These are phyloP conservation scores for Nestor notabilis DNA, from an alignment of 2,113 vertebrate species.

Conservation along the genomic window DNA sequence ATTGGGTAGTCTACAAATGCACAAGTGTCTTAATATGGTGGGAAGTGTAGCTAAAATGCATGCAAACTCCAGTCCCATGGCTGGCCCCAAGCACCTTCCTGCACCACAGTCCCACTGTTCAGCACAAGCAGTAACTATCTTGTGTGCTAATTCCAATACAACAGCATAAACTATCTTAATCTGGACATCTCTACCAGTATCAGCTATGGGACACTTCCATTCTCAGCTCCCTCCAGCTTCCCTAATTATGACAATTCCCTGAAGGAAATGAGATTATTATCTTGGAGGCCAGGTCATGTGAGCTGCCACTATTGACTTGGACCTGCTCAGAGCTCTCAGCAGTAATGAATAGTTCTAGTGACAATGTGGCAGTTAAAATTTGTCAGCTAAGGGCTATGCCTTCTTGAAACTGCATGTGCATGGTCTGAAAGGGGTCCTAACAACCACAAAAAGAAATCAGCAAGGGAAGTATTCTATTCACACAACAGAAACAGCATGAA, in stretches of 20 bases:
- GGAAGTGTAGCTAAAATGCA: background rate
- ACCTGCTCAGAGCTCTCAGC: background rate
- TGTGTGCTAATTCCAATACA: background rate
- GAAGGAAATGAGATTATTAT: background rate
- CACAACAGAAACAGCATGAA: background rate
- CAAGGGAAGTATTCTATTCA: background rate
- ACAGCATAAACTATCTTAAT: background rate
- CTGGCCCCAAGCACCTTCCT: background rate
- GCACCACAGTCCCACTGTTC: background rate
- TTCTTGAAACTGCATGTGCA: background rate
- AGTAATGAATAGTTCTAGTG: background rate
- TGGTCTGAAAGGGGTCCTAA: background rate
- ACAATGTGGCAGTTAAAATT: background rate
- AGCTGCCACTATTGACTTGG: accelerated
- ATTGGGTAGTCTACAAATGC: background rate
- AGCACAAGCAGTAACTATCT: background rate
- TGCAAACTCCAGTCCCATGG: background rate
- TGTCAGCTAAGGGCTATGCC: background rate
- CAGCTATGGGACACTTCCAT: background rate
- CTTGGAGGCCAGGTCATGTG: background rate
- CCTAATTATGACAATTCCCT: background rate
- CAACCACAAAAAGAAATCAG: background rate
- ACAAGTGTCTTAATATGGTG: background rate
- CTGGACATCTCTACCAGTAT: background rate
- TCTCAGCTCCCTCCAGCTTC: background rate